Conservation (phyloP, 37 sponge, comb jelly and placozoan species). For the Bolinopsis microptera region DNA sequence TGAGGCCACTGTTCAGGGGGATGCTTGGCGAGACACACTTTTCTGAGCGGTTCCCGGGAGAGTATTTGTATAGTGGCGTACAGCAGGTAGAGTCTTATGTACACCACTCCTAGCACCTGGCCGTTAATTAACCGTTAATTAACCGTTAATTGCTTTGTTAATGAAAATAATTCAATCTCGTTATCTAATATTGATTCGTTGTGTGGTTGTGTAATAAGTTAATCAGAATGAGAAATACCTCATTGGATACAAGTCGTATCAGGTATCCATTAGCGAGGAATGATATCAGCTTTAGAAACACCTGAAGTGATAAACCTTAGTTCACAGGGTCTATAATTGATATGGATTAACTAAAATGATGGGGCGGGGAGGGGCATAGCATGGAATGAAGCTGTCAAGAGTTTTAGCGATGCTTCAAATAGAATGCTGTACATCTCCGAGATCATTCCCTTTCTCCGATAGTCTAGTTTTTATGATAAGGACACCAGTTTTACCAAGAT, state of each 20-base stretch:
- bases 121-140: background rate
- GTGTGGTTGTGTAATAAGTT: no score
- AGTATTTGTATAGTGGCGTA: slow-evolving; percentile 84
- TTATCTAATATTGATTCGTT: no score
- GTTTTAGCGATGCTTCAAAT: no score
- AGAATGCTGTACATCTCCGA: no score
- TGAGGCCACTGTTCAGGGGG: slow-evolving; percentile 72
- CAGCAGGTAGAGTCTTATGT: slow-evolving; percentile 79
- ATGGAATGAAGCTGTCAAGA: no score
- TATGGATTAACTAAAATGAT: no score
- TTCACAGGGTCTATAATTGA: background rate
- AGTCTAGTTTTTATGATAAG: no score
- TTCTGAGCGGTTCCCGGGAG: slow-evolving; percentile 85
- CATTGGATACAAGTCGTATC: slow-evolving; percentile 45
- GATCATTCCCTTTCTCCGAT: no score
- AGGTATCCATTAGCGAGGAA: slow-evolving; percentile 59
- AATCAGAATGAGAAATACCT: background rate
- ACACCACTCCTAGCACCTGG: slow-evolving; percentile 62
- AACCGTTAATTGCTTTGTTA: background rate
- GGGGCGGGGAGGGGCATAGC: no score
- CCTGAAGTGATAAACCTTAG: background rate
- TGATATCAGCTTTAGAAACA: slow-evolving; percentile 9
- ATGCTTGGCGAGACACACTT: slow-evolving; percentile 75
- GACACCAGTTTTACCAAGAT: no score
- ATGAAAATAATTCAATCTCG: no score